Conservation (phyloP, 2,888 invertebrate genomes). For the Eledona agricola region DNA sequence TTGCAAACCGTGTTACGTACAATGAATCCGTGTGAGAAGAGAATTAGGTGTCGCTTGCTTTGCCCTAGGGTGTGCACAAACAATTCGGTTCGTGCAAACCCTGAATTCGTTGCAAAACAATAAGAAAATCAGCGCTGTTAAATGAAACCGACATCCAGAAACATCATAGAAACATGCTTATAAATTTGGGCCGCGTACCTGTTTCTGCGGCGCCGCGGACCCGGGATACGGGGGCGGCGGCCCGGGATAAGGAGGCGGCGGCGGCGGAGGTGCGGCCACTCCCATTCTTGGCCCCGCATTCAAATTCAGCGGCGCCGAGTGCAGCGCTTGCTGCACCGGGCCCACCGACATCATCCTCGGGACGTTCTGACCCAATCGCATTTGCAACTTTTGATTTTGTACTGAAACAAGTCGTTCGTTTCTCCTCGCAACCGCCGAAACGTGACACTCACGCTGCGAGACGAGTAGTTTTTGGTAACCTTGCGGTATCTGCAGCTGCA, state of each 20-base stretch:
- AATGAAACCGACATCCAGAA: slow-evolving; percentile 30
- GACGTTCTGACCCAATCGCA: slow-evolving; percentile 54
- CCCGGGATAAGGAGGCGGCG: slow-evolving; percentile 78
- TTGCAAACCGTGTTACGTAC: too few relatives aligned
- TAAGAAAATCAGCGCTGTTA: slow-evolving; percentile 5
- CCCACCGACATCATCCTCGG: slow-evolving; percentile 50
- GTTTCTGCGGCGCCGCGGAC: slow-evolving; percentile 57
- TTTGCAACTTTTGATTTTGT: slow-evolving; percentile 60
- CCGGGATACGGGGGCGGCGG: slow-evolving; percentile 76
- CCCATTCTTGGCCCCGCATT: slow-evolving; percentile 61
- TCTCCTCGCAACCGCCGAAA: not conserved
- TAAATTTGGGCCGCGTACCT: slow-evolving; percentile 29
- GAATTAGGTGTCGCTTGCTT: too few relatives aligned
- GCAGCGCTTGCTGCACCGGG: slow-evolving; percentile 39
- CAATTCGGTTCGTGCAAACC: not conserved
- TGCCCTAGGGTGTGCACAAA: too few relatives aligned
- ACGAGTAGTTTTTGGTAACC: slow-evolving; percentile 58
- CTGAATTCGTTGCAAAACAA: not conserved
- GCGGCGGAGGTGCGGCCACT: slow-evolving; percentile 67
- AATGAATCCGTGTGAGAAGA: too few relatives aligned
- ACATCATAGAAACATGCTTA: slow-evolving; percentile 34
- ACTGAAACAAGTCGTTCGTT: slow-evolving; percentile 45
- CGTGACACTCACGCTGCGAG: slow-evolving; percentile 44
- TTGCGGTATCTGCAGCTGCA: slow-evolving; percentile 67
- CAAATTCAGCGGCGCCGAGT: slow-evolving; percentile 55